These are phyloP conservation scores for Himalopsyche anomala DNA, from an alignment of 2,888 invertebrate genomes.

Conservation along the genomic window DNA sequence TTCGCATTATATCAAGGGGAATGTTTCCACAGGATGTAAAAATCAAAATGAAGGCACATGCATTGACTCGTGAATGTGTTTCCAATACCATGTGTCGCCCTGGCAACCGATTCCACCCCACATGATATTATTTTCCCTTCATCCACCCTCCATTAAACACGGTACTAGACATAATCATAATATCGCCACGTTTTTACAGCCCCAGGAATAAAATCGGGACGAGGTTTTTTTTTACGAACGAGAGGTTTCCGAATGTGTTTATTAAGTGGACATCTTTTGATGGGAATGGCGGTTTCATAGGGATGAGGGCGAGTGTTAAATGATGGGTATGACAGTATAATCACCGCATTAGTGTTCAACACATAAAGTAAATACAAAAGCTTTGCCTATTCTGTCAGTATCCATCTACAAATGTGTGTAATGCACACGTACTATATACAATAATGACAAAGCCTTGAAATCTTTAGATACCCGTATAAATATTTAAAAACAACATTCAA, in stretches of 20 bases:
- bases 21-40: not conserved
- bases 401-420: too few relatives aligned
- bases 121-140: slow-evolving; percentile 15
- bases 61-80: slow-evolving; percentile 2
- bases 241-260: not conserved
- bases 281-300: too few relatives aligned
- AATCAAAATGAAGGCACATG: slow-evolving; percentile 27
- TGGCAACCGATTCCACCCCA: slow-evolving; percentile 13
- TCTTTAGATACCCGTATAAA: too few relatives aligned
- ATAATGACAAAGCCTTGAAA: too few relatives aligned
- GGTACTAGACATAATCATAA: slow-evolving; percentile 6
- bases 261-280: too few relatives aligned
- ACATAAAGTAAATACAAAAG: too few relatives aligned
- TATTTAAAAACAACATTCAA: too few relatives aligned
- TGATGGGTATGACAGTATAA: too few relatives aligned
- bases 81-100: slow-evolving; percentile 10
- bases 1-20: not conserved
- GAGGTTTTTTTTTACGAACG: not conserved
- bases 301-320: too few relatives aligned
- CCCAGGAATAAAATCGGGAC: not conserved
- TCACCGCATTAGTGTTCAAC: too few relatives aligned
- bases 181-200: slow-evolving; percentile 8
- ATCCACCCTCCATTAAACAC: not conserved
- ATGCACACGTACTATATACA: too few relatives aligned
- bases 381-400: too few relatives aligned